These are phyloP conservation scores for Stichopus horrens DNA, from an alignment of 53 echinoderm and acorn worm genomes.

Conservation along the genomic window DNA sequence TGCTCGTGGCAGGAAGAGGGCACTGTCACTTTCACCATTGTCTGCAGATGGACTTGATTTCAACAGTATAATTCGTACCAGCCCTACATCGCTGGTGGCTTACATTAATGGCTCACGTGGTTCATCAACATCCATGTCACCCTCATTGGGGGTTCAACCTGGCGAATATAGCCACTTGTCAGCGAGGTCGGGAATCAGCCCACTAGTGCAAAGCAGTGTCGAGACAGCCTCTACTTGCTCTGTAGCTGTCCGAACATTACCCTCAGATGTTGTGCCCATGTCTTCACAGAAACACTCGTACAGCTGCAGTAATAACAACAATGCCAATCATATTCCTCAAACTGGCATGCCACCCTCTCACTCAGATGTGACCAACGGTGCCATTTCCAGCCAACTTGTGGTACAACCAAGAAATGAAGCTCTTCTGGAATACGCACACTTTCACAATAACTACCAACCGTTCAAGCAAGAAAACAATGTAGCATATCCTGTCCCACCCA, in stretches of 20 bases:
- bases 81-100: constrained; percentile 94
- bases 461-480: constrained; percentile 91
- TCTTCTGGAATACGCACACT: constrained; percentile 75
- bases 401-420: constrained; percentile 82
- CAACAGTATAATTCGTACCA: constrained; percentile 90
- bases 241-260: constrained; percentile 46
- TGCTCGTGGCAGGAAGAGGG: constrained; percentile 80
- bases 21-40: constrained; percentile 86
- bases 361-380: constrained; percentile 18
- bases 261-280: constrained; percentile 66
- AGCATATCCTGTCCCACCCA: constrained; percentile 20
- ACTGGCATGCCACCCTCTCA: constrained; percentile 2
- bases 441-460: constrained; percentile 57
- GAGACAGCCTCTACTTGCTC: constrained; percentile 34
- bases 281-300: constrained; percentile 47
- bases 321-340: constrained; percentile 47
- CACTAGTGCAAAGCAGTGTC: not conserved
- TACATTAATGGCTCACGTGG: constrained; percentile 92
- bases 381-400: constrained; percentile 69
- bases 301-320: constrained; percentile 49
- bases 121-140: constrained; percentile 92
- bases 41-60: constrained; percentile 89
- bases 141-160: constrained; percentile 68
- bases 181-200: constrained; percentile 54
- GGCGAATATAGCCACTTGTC: constrained; percentile 96